Evolutionary conservation across 2,797 vertebrate species (phyloP).

Genomic region (Hoplostethus mediterraneus): DNA sequence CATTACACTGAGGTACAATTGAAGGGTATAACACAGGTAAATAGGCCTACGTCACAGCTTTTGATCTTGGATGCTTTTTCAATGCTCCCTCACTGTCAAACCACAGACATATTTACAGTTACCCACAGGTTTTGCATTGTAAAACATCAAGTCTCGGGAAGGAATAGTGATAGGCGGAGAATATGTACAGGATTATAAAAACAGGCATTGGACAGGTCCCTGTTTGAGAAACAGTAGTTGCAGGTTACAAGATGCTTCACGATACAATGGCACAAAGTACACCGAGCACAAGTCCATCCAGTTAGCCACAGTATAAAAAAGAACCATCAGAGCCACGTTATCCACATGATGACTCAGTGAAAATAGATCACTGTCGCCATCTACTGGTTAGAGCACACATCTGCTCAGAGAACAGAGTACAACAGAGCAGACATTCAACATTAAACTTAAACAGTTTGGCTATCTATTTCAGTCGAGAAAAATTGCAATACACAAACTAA

Average conservation of each 20-base stretch:
- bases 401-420: conserved; percentile 46
- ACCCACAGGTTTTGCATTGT: conserved; percentile 46
- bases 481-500: conserved; percentile 59
- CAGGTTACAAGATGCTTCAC: conserved; percentile 77
- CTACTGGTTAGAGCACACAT: conserved; percentile 59
- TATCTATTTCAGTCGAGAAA: conserved; percentile 63
- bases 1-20: conserved; percentile 66
- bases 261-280: conserved; percentile 73
- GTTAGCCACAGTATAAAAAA: conserved; percentile 68
- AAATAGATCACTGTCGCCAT: conserved; percentile 66
- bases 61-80: conserved; percentile 13
- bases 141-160: conserved; percentile 40
- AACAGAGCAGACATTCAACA: conserved; percentile 60
- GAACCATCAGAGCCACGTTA: conserved; percentile 32
- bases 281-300: conserved; percentile 65
- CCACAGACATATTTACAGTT: conserved; percentile 62
- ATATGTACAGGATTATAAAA: conserved; percentile 69
- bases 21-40: conserved; percentile 50
- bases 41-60: conserved; percentile 33
- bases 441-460: conserved; percentile 48
- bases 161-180: conserved; percentile 11
- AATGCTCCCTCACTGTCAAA: conserved; percentile 17
- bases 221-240: conserved; percentile 39
- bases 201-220: conserved; percentile 42
- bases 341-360: conserved; percentile 29